phyloP scores from a whole-genome alignment of 2,113 vertebrate genomes.

The Pluvialis apricaria region DNA sequence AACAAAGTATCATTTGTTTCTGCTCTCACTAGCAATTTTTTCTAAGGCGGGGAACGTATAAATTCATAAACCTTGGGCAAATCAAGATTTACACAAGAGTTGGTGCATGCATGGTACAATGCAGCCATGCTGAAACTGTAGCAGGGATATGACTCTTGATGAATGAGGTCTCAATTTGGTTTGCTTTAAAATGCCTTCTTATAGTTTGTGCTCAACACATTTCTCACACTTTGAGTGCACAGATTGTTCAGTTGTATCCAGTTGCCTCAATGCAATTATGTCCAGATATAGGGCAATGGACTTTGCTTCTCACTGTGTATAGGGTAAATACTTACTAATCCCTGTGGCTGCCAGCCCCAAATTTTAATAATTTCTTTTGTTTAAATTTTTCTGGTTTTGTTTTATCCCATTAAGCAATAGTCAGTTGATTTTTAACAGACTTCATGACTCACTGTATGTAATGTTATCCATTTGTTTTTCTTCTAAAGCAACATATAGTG shows the following conservation, averaged over 20 bases:
- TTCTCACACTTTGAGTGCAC: neutral
- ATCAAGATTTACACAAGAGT: neutral
- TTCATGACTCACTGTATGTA: neutral
- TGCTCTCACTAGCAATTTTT: neutral
- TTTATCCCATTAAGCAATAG: neutral
- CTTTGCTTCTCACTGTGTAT: neutral
- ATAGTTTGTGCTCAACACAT: neutral
- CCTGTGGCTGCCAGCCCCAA: neutral
- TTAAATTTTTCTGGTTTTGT: neutral
- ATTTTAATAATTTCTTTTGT: neutral
- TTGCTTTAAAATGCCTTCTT: neutral
- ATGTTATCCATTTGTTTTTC: neutral
- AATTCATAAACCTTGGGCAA: neutral
- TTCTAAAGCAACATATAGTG: neutral
- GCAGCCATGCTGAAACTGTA: neutral
- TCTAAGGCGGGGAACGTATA: neutral
- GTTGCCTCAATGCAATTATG: neutral
- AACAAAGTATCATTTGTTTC: neutral
- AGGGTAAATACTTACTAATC: neutral
- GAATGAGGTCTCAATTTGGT: neutral
- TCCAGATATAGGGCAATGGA: neutral
- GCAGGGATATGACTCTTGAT: neutral
- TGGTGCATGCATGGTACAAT: neutral
- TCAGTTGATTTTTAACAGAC: neutral
- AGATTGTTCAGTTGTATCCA: neutral